Evolutionary conservation across 2,888 invertebrate genomes (phyloP).

Genomic region (Lapara coniferarum): DNA sequence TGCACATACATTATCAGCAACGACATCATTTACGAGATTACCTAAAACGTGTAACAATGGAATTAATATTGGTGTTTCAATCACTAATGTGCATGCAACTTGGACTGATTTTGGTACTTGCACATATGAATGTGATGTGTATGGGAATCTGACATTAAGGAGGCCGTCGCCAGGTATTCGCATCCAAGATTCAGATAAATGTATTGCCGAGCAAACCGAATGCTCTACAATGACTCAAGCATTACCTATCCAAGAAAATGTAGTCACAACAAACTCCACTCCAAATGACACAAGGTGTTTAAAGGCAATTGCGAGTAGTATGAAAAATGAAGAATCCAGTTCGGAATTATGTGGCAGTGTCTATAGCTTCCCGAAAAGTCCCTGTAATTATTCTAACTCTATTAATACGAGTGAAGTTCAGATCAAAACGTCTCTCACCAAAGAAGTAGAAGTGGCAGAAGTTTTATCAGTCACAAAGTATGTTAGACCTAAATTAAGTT

Average conservation of each 20-base stretch:
- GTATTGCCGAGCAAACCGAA: slow-evolving; percentile 28
- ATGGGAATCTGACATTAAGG: slow-evolving; percentile 44
- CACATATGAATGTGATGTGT: slow-evolving; percentile 39
- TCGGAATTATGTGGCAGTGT: slow-evolving; percentile 46
- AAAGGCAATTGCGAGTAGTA: slow-evolving; percentile 44
- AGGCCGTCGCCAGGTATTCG: slow-evolving; percentile 52
- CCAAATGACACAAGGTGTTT: slow-evolving; percentile 44
- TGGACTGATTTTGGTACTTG: slow-evolving; percentile 52
- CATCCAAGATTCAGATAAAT: slow-evolving; percentile 36
- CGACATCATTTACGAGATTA: slow-evolving; percentile 54
- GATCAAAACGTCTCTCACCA: slow-evolving; percentile 38
- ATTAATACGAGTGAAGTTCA: slow-evolving; percentile 43
- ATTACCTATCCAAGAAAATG: slow-evolving; percentile 25
- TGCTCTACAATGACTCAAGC: slow-evolving; percentile 39
- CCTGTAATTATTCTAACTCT: slow-evolving; percentile 28
- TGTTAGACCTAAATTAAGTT: slow-evolving; percentile 52
- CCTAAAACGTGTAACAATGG: slow-evolving; percentile 52
- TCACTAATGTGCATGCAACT: slow-evolving; percentile 38
- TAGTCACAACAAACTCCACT: slow-evolving; percentile 20
- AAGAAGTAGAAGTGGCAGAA: slow-evolving; percentile 33
- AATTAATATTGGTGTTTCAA: slow-evolving; percentile 56
- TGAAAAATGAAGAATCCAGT: slow-evolving; percentile 48
- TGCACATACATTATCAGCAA: slow-evolving; percentile 50
- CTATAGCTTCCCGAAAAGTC: slow-evolving; percentile 34
- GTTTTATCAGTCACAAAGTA: slow-evolving; percentile 40